Conservation (phyloP, 2,888 invertebrate genomes). For the Molorchus minor region DNA sequence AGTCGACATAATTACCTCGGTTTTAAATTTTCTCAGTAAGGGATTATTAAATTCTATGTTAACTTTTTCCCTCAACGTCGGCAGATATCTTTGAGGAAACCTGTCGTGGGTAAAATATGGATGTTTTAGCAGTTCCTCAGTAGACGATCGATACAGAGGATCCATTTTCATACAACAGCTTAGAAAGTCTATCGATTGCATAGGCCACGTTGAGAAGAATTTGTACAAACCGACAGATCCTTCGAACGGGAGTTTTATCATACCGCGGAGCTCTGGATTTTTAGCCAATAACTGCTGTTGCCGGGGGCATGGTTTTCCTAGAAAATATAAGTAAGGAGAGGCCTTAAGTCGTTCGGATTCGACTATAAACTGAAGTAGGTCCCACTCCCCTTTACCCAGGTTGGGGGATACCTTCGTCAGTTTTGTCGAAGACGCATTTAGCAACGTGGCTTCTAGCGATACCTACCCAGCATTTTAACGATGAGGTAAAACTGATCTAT, state of each 20-base stretch:
- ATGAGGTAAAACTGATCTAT: slow-evolving; percentile 88
- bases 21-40: slow-evolving; percentile 60
- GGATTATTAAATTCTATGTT: slow-evolving; percentile 71
- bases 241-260: slow-evolving; percentile 54
- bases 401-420: no score
- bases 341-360: no score
- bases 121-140: slow-evolving; percentile 69
- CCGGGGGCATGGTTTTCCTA: slow-evolving; percentile 63
- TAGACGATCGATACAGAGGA: slow-evolving; percentile 71
- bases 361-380: no score
- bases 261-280: slow-evolving; percentile 62
- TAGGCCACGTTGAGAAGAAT: slow-evolving; percentile 62
- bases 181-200: slow-evolving; percentile 63
- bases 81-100: slow-evolving; percentile 74
- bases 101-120: slow-evolving; percentile 50
- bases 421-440: no score
- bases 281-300: slow-evolving; percentile 63
- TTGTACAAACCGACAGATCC: slow-evolving; percentile 52
- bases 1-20: slow-evolving; percentile 58
- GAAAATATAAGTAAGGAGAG: no score
- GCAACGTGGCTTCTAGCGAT: no score
- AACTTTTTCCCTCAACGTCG: slow-evolving; percentile 71
- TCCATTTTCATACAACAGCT: slow-evolving; percentile 69
- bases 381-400: neutral
- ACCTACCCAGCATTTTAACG: slow-evolving; percentile 79